Evolutionary conservation across 2,888 invertebrate species (phyloP).

Genomic region (Nomada goodeniana): DNA sequence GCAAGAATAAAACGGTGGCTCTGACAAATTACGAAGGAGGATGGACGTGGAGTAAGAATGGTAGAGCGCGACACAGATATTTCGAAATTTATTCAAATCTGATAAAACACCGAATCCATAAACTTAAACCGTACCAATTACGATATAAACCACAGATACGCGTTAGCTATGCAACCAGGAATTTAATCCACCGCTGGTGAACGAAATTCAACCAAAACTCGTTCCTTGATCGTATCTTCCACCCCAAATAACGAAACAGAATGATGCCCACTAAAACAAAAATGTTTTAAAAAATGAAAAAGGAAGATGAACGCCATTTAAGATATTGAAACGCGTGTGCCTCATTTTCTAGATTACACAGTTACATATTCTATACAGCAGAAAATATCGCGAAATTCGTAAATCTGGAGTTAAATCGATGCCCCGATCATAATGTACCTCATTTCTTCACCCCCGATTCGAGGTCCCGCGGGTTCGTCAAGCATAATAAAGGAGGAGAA

Average conservation of each 20-base stretch:
- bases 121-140: conserved; percentile 31
- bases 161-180: conserved; percentile 17
- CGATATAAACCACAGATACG: conserved; percentile 20
- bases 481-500: not conserved
- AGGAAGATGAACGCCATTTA: not conserved
- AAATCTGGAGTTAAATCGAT: too few species aligned
- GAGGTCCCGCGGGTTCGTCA: too few species aligned
- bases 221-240: not conserved
- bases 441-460: too few species aligned
- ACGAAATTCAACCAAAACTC: conserved; percentile 8
- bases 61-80: not conserved
- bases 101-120: conserved; percentile 34
- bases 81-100: conserved; percentile 43
- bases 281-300: not conserved
- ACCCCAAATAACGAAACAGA: not conserved
- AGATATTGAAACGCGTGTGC: too few species aligned
- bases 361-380: too few species aligned
- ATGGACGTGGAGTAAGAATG: not conserved
- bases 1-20: not conserved
- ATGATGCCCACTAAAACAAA: not conserved
- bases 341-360: too few species aligned
- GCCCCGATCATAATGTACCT: too few species aligned
- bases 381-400: too few species aligned
- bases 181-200: conserved; percentile 32
- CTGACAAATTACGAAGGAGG: conserved; percentile 28